Evolutionary conservation across 2,888 invertebrate genomes (phyloP).

Genomic region (Conus canariensis): DNA sequence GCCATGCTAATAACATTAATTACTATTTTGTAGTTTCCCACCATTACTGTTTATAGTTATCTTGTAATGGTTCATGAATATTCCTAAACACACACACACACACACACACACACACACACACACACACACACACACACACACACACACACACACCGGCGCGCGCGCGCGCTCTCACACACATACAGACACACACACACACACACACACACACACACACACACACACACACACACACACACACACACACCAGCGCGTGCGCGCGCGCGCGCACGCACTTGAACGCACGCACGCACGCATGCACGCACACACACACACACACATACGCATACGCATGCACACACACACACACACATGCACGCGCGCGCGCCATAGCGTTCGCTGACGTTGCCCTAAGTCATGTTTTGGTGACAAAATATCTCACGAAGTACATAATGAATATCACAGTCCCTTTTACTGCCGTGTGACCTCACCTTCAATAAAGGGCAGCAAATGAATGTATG

Average conservation of each 20-base stretch:
- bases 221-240: neutral
- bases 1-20: no score
- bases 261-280: neutral
- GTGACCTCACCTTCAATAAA: no score
- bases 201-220: neutral
- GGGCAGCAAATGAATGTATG: no score
- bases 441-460: no score
- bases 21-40: no score
- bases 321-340: neutral
- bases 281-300: neutral
- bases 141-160: neutral
- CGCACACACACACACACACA: conserved; percentile 4
- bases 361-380: no score
- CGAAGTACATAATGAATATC: no score
- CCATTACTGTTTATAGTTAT: no score
- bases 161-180: no score
- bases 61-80: neutral
- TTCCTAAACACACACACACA: neutral
- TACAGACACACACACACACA: neutral
- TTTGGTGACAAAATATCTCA: no score
- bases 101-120: conserved; percentile 1
- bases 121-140: conserved; percentile 21
- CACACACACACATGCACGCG: neutral
- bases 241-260: neutral
- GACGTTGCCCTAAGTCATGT: no score